phyloP scores from a whole-genome alignment of 2,888 invertebrate genomes.

The Heterodera filipjevi region DNA sequence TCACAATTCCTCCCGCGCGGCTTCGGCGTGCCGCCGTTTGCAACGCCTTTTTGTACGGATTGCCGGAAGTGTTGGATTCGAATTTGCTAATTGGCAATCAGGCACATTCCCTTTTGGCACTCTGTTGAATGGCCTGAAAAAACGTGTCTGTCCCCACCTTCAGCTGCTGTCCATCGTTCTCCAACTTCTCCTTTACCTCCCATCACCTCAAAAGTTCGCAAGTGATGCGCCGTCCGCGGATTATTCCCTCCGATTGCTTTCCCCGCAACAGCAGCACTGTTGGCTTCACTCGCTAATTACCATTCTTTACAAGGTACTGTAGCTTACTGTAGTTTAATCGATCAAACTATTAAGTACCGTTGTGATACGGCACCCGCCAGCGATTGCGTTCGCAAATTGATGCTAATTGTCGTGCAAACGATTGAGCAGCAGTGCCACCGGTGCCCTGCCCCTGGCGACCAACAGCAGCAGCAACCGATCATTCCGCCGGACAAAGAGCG shows the following conservation, averaged over 20 bases:
- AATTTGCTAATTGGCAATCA: constrained; percentile 84
- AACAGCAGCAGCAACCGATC: constrained; percentile 22
- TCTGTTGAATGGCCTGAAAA: not conserved
- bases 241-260: constrained; percentile 84
- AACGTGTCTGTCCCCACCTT: not conserved
- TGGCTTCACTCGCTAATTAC: constrained; percentile 93
- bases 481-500: constrained; percentile 3
- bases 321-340: not conserved
- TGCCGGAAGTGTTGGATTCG: constrained; percentile 86
- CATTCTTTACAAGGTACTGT: constrained; percentile 90
- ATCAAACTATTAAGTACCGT: constrained; percentile 66
- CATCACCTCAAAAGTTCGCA: constrained; percentile 76
- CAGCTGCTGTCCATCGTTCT: constrained; percentile 83
- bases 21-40: constrained; percentile 84
- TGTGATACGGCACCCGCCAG: constrained; percentile 68
- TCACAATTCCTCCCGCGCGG: constrained; percentile 85
- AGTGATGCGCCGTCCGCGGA: constrained; percentile 73
- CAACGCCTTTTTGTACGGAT: constrained; percentile 89
- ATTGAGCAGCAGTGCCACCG: constrained; percentile 88
- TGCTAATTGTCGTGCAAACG: constrained; percentile 87
- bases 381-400: constrained; percentile 77
- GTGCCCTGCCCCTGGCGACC: constrained; percentile 69
- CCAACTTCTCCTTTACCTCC: constrained; percentile 79
- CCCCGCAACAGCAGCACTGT: constrained; percentile 82
- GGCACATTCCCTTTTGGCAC: constrained; percentile 67